Base-by-base conservation (phyloP, 2,113 vertebrate species). In the Syngnathus floridae region DNA sequence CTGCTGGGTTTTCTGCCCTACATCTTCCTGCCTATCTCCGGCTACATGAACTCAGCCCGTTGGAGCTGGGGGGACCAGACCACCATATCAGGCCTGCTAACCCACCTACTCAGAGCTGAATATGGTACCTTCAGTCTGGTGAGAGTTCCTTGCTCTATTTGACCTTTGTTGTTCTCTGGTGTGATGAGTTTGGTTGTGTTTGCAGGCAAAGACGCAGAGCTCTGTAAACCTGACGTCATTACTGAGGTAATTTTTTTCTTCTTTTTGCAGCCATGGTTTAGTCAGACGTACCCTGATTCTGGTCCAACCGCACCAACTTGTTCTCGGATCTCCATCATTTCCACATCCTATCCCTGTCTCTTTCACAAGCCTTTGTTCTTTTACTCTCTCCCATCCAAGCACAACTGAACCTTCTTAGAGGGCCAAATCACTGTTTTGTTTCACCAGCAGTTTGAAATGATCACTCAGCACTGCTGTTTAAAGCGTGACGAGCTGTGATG, bases 61-160 rank as follows among this genome's bases (percentile, higher is more conserved):
- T 99, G 97, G 97, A 98, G 93, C 78, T 98, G 96, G 97, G 97
- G 97, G 73, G 97, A 99, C 90, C 95, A 98, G 92, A 96, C 94
- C 4, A 91, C 92, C n/a, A 36, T 94, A 66, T 86, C 80, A 21
- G 97, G 97, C 49, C 92, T 99, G 79, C 80, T 96, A 77, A 97
- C 92, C 35, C 97, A 99, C 88, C 90, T 99, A 75, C 93, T 99
- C 79, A 91, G 96, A 84, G 86, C 92, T 79, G 97, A 99, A 82
- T 99, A 99, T n/a, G 97, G 97, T 84, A 99, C 95, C 8, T 99
- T 99, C 89, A 95, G 80, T 79, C 90, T 99, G 90, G 97, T 98
- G 93, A 1, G 37, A 57, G 45, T 17, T 31, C 40, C 46, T 46
- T 22, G 38, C 45, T 19, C 62, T 40, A 49, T 31, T 21, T 48